phyloP scores from a whole-genome alignment of 2,113 vertebrate genomes.

The Setophaga kirtlandii region DNA sequence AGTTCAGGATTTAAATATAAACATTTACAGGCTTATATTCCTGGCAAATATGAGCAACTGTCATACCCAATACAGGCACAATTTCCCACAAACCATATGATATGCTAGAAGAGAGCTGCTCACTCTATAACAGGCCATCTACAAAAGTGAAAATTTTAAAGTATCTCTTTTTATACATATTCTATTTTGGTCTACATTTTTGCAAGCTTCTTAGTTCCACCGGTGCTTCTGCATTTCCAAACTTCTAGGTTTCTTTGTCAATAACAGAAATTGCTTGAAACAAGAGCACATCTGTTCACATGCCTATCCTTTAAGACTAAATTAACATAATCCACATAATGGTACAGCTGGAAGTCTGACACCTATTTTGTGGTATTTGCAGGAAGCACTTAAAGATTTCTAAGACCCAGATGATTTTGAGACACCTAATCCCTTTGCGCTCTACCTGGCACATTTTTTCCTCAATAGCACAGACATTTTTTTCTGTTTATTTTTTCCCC shows the following conservation, averaged over 20 bases:
- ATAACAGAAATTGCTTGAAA: neutral
- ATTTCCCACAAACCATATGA: neutral
- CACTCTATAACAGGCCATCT: neutral
- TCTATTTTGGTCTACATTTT: neutral
- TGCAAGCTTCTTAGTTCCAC: neutral
- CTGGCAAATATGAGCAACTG: neutral
- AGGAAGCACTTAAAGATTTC: neutral
- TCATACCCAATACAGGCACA: neutral
- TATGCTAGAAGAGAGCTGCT: neutral
- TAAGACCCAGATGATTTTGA: neutral
- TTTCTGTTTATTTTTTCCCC: neutral
- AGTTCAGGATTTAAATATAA: neutral
- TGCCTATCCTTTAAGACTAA: neutral
- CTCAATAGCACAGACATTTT: neutral
- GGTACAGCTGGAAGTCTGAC: neutral
- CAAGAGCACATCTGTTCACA: neutral
- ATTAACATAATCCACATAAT: neutral
- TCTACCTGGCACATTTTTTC: too few species aligned
- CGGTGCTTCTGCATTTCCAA: neutral
- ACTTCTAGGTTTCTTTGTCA: neutral
- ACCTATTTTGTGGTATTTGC: neutral
- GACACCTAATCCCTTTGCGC: neutral
- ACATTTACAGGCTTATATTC: neutral
- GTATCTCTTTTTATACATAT: neutral
- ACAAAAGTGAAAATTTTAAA: neutral